These are phyloP conservation scores for Siphlonurus alternatus DNA, from an alignment of 2,888 invertebrate species.

Conservation along the genomic window DNA sequence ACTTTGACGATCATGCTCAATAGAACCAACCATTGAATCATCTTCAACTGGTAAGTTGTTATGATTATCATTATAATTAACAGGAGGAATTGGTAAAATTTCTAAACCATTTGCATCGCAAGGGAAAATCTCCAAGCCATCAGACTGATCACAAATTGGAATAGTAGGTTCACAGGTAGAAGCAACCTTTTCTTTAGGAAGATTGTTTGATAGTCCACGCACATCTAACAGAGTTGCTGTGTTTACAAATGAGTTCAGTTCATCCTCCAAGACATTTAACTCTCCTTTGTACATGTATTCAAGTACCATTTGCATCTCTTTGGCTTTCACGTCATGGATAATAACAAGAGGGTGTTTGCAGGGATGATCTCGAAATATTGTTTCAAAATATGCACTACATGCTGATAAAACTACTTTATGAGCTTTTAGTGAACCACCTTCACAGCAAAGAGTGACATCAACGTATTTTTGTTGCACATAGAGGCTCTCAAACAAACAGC, in stretches of 20 bases:
- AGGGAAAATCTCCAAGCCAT: neutral
- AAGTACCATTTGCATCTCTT: neutral
- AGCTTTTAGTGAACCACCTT: neutral
- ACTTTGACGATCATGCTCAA: neutral
- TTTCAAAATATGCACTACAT: neutral
- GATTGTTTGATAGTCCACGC: neutral
- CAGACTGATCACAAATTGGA: neutral
- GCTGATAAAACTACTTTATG: neutral
- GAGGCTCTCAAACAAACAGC: neutral
- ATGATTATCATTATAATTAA: neutral
- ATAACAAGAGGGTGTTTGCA: neutral
- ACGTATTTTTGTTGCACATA: neutral
- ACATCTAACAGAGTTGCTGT: neutral
- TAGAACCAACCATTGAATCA: neutral
- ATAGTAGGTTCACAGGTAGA: neutral
- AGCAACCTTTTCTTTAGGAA: neutral
- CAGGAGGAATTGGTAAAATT: neutral
- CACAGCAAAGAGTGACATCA: neutral
- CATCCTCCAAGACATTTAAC: neutral
- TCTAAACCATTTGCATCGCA: neutral
- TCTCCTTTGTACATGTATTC: slow-evolving; percentile 1
- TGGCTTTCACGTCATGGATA: neutral
- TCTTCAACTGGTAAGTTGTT: neutral
- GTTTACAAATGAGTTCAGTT: neutral
- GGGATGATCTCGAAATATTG: neutral